A percentile compares a stretch with the other conserved stretches of the same genome.
Conservation (phyloP, 1,140 invertebrate species). For the Apis cerana region DNA sequence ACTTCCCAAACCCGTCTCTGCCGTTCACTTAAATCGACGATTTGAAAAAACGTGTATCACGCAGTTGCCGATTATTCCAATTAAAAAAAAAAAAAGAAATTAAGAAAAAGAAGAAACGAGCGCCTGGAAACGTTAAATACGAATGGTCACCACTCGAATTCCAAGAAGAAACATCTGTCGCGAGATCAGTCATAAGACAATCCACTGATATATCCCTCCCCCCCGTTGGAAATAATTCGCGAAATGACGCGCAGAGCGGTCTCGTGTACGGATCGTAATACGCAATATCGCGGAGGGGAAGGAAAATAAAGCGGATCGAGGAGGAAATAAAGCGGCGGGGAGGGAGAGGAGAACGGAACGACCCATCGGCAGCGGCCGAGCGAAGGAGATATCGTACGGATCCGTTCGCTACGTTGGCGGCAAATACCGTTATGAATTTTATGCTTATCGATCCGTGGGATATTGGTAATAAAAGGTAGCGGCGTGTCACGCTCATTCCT, state of each 20-base stretch:
- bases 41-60: too few relatives aligned
- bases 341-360: constrained; percentile 10
- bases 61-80: too few relatives aligned
- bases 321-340: constrained; percentile 43
- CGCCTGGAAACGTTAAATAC: too few relatives aligned
- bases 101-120: too few relatives aligned
- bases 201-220: too few relatives aligned
- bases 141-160: neutral
- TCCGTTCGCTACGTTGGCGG: constrained; percentile 33
- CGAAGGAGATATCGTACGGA: constrained; percentile 42
- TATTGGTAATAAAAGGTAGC: constrained; percentile 68
- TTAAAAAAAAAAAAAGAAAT: too few relatives aligned
- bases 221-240: constrained; percentile 16
- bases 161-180: neutral
- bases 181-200: neutral
- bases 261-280: neutral
- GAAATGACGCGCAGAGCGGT: neutral
- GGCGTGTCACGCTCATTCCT: neutral
- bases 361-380: neutral
- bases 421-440: constrained; percentile 67
- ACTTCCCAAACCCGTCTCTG: too few relatives aligned
- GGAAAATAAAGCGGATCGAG: constrained; percentile 50
- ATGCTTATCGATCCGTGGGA: constrained; percentile 64
- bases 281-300: constrained; percentile 35
- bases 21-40: too few relatives aligned